These are phyloP conservation scores for Bombus confusus DNA, from an alignment of 1,140 invertebrate species.

Conservation along the genomic window DNA sequence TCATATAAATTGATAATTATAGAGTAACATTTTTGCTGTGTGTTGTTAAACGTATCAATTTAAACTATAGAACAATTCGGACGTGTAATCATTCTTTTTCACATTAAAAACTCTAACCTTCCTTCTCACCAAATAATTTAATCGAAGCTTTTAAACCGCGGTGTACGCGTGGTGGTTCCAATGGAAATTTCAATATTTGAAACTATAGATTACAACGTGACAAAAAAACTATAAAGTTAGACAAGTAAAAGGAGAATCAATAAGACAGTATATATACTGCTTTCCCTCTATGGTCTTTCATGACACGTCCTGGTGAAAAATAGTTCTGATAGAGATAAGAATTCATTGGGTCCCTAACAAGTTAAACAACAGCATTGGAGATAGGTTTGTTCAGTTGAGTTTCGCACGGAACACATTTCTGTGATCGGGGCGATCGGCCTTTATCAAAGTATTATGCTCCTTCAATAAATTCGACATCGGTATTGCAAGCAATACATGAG, in stretches of 20 bases:
- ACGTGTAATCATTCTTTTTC: background rate
- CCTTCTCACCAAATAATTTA: background rate
- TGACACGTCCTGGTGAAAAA: no score
- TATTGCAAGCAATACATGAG: conserved; percentile 50
- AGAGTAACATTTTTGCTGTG: background rate
- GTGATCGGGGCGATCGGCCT: conserved; percentile 19
- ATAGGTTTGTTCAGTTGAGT: background rate
- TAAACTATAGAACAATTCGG: no score
- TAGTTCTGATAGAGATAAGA: background rate
- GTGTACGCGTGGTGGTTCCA: no score
- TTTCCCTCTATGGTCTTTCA: background rate
- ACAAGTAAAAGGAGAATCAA: background rate
- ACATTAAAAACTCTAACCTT: background rate
- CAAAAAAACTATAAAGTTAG: no score
- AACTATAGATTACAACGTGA: background rate
- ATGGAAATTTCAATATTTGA: no score
- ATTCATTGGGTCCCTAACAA: conserved; percentile 1
- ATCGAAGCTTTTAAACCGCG: background rate
- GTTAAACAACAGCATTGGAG: background rate
- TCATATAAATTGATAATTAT: no score
- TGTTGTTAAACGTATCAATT: no score
- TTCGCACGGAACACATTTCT: background rate
- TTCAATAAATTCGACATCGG: conserved; percentile 37
- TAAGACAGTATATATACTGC: background rate
- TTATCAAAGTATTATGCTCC: conserved; percentile 30